Base-by-base conservation (phyloP, 2,888 invertebrate species). In the Catocala sponsa region DNA sequence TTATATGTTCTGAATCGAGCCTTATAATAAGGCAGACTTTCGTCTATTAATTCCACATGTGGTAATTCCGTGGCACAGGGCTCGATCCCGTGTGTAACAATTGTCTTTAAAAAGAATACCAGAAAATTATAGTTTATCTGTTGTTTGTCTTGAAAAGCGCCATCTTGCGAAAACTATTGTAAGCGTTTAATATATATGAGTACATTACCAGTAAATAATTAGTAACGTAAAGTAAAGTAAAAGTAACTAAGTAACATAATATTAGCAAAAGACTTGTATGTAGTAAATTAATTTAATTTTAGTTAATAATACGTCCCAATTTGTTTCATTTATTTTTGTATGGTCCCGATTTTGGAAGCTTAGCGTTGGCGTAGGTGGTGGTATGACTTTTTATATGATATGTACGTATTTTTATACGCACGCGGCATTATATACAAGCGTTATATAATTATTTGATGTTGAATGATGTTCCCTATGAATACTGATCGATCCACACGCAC, bases 221-320 rank as follows among this genome's bases (percentile, higher is more conserved):
- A 48, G n/a, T 15, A 32, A 46, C 0, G 1, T 6, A 47, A 33
- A 47, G 42, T 48, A 47, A 41, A 52, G 10, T 38, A 38, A 59
- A 49, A 15, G 5, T 41, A 46, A 13, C 10, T 11, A 11, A 41
- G 5, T 55, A 61, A 44, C 6, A 5, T 44, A 55, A 33, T n/a
- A 47, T 25, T 38, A 55, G 15, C 1, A 47, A 55, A 47, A 77
- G 74, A 79, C 82, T 83, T 84, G 83, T 84, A 82, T 84, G 81
- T 82, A 79, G 66, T 72, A 75, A 72, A 63, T 63, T 46, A 63
- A 54, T 70, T 65, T 71, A 69, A 66, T 60, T 63, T 59, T 74
- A 69, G 66, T 72, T 71, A 44, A 52, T 33, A 61, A 35, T 68
- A 60, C 15, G 63, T 67, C 70, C 66, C 72, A 65, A 70, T 63